Percentiles rank a stretch among this genome's conserved stretches.
phyloP scores from a whole-genome alignment of 2,113 vertebrate species.

The Microcebus tavaratra region DNA sequence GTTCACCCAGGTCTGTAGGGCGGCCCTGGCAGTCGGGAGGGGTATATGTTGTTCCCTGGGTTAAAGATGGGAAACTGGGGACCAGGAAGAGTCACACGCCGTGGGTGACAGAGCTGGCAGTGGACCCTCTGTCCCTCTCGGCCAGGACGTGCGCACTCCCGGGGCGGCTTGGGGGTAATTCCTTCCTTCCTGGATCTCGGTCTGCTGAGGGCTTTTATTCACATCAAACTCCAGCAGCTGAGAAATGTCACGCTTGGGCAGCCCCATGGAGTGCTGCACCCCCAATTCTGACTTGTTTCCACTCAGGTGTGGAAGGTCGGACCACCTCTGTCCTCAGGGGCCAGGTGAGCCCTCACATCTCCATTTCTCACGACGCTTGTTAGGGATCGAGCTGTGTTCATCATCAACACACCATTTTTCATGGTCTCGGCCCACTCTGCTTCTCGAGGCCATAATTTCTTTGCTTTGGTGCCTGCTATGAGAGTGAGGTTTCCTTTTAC shows the following conservation, averaged over 20 bases:
- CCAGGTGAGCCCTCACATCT: neutral
- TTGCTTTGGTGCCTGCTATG: neutral
- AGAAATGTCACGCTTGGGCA: neutral
- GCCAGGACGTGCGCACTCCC: rapidly evolving
- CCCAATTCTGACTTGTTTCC: neutral
- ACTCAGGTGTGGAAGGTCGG: neutral
- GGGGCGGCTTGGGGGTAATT: neutral
- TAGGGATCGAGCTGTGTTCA: neutral
- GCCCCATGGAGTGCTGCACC: rapidly evolving
- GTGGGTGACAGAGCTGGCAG: neutral
- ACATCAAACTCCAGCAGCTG: neutral
- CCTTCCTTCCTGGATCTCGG: neutral
- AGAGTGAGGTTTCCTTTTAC: neutral
- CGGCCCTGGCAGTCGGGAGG: neutral
- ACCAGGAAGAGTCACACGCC: rapidly evolving
- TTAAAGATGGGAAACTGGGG: neutral
- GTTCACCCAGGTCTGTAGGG: neutral
- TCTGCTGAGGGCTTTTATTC: neutral
- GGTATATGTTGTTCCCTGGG: neutral
- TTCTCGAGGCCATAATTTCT: neutral
- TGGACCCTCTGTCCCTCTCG: no score
- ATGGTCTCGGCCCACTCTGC: neutral
- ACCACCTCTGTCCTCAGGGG: neutral
- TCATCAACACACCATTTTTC: neutral
- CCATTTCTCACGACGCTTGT: neutral